phyloP scores from a whole-genome alignment of 2,797 vertebrate species.

The Kryptopterus vitreolus region DNA sequence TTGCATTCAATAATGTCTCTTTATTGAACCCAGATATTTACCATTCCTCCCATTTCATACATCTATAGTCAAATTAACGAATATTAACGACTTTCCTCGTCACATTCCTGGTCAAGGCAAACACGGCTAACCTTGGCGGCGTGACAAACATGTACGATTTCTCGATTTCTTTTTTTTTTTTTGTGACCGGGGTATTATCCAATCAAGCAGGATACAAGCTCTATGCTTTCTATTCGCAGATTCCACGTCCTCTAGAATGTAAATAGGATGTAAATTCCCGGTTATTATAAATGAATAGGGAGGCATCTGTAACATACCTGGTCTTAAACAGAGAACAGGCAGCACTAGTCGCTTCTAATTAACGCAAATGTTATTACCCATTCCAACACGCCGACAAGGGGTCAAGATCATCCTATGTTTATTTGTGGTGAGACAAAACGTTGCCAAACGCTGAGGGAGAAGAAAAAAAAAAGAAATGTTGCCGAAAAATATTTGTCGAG shows the following conservation, averaged over 20 bases:
- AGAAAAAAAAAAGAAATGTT: neutral
- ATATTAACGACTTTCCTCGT: neutral
- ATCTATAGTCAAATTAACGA: neutral
- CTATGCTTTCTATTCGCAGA: neutral
- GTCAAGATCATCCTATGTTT: neutral
- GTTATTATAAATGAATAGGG: neutral
- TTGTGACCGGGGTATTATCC: neutral
- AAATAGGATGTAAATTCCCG: neutral
- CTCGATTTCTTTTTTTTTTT: neutral
- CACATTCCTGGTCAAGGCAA: neutral
- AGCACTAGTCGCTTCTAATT: neutral
- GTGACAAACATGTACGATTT: neutral
- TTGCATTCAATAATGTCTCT: neutral
- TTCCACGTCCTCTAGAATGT: neutral
- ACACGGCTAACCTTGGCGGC: neutral
- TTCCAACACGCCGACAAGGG: neutral
- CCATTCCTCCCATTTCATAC: neutral
- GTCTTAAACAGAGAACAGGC: neutral
- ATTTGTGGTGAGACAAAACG: neutral
- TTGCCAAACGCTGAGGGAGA: too few species aligned
- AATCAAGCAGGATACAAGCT: neutral
- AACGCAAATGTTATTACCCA: neutral
- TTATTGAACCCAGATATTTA: constrained; percentile 16
- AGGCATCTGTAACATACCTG: neutral
- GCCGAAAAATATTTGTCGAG: neutral